Evolutionary conservation across 2,113 vertebrate genomes (phyloP).

Genomic region (Chamaea fasciata): DNA sequence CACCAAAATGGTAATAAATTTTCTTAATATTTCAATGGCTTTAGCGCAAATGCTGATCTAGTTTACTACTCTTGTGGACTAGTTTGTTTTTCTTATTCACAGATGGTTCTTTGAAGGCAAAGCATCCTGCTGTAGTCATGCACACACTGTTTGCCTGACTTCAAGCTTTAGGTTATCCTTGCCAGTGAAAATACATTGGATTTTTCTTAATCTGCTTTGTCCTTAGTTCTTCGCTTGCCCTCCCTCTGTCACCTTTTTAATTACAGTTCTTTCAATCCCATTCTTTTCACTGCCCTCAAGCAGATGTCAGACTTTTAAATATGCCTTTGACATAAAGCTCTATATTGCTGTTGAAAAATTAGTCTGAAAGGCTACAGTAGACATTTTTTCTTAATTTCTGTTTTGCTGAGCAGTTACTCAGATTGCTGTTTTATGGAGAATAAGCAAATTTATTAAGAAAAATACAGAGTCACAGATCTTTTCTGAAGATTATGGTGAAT

Average conservation of each 20-base stretch:
- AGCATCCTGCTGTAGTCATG: neutral
- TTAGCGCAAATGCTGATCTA: neutral
- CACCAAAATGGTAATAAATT: neutral
- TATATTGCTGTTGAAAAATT: neutral
- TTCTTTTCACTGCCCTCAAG: neutral
- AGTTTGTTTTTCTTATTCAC: neutral
- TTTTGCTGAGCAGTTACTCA: neutral
- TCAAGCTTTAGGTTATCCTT: neutral
- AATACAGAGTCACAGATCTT: neutral
- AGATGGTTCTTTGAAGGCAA: neutral
- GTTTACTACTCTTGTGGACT: neutral
- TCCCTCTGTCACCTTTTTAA: neutral
- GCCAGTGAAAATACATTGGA: neutral
- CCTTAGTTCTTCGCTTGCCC: neutral
- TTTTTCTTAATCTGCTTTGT: neutral
- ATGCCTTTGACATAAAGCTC: neutral
- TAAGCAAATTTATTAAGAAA: neutral
- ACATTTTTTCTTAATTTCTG: neutral
- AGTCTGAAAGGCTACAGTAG: neutral
- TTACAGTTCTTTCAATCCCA: neutral
- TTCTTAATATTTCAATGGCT: neutral
- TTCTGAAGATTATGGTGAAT: neutral
- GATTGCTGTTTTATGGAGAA: neutral
- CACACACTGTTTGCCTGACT: neutral
- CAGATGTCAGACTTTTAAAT: neutral